Percentiles rank a stretch among this genome's conserved stretches.
Conservation (phyloP, 1,140 invertebrate genomes). For the Plectrocnemia conspersa region DNA sequence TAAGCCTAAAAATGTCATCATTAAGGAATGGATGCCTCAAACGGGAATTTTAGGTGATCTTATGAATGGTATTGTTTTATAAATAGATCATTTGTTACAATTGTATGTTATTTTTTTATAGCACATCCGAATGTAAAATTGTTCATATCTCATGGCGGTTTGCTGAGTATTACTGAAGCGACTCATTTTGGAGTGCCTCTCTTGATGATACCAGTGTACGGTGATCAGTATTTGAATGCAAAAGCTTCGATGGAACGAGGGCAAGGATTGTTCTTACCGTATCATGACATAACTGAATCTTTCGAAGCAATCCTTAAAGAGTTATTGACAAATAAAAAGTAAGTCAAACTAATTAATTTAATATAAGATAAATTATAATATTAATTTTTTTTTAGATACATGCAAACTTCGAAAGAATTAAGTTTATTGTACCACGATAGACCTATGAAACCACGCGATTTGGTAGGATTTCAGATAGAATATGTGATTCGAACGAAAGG, state of each 20-base stretch:
- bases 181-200: slow-evolving; percentile 38
- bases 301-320: no score
- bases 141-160: slow-evolving; percentile 55
- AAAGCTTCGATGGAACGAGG: slow-evolving; percentile 38
- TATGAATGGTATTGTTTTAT: background rate
- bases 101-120: slow-evolving; percentile 41
- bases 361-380: background rate
- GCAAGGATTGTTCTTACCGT: slow-evolving; percentile 36
- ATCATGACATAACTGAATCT: slow-evolving; percentile 14
- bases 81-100: slow-evolving; percentile 17
- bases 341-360: no score
- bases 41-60: slow-evolving; percentile 43
- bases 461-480: slow-evolving; percentile 34
- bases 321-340: no score
- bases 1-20: slow-evolving; percentile 46
- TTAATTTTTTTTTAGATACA: no score
- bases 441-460: slow-evolving; percentile 32
- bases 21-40: slow-evolving; percentile 40
- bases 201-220: slow-evolving; percentile 38
- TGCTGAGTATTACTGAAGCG: slow-evolving; percentile 46
- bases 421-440: slow-evolving; percentile 40
- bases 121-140: slow-evolving; percentile 43
- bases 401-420: no score
- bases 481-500: slow-evolving; percentile 14
- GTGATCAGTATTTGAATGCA: slow-evolving; percentile 47